phyloP scores from a whole-genome alignment of 2,113 vertebrate species.

The Lonchura striata region DNA sequence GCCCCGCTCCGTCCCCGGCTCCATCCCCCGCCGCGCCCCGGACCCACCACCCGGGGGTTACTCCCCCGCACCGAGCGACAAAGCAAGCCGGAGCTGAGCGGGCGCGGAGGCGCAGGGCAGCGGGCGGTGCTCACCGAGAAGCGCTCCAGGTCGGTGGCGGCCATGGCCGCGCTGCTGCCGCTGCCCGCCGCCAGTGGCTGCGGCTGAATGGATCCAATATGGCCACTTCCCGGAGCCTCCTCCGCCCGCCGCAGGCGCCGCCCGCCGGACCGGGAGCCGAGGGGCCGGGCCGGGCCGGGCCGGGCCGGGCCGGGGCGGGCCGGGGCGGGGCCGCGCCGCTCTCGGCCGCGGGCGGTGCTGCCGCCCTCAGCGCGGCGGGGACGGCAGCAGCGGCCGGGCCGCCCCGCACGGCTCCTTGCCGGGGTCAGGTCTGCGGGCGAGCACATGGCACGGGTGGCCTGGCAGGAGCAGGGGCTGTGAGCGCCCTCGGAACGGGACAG shows the following conservation, averaged over 20 bases:
- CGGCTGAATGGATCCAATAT: constrained; percentile 84
- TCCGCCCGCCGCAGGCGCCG: background rate
- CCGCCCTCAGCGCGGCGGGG: background rate
- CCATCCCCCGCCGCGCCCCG: background rate
- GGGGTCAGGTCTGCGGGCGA: too few species aligned
- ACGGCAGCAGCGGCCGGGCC: fast-evolving
- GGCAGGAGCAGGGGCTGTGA: background rate
- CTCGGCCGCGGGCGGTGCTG: background rate
- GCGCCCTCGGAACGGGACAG: background rate
- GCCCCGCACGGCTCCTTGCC: background rate
- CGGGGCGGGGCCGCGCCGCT: background rate
- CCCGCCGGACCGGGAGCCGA: background rate
- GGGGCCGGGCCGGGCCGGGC: background rate
- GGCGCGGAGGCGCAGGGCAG: background rate
- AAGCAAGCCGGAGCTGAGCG: fast-evolving
- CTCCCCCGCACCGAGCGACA: background rate
- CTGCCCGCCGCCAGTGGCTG: constrained; percentile 65
- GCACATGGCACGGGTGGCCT: background rate
- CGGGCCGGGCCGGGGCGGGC: background rate
- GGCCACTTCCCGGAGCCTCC: constrained; percentile 86
- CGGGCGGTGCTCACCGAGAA: constrained; percentile 79
- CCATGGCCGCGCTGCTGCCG: constrained; percentile 77
- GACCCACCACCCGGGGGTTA: background rate
- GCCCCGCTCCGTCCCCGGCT: background rate
- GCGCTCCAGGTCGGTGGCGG: constrained; percentile 88